These are phyloP conservation scores for Oreotrochilus melanogaster DNA, from an alignment of 2,113 vertebrate species.

Conservation along the genomic window DNA sequence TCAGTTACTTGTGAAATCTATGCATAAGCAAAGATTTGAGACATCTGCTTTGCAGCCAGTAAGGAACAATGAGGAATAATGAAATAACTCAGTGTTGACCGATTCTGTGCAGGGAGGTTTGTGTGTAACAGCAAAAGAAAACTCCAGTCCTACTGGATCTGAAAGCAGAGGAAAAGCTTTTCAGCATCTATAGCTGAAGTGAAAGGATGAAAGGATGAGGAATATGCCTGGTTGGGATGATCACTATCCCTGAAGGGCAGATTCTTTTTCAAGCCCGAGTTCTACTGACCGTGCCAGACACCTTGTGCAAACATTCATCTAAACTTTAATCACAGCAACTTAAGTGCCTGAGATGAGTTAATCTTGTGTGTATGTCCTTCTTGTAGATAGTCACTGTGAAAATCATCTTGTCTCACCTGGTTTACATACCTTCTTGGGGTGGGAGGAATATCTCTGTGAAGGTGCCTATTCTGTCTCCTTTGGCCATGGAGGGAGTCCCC, in stretches of 20 bases:
- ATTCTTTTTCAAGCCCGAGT: not conserved
- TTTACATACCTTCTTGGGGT: not conserved
- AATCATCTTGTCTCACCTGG: not conserved
- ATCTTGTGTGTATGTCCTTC: not conserved
- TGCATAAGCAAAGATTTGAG: not conserved
- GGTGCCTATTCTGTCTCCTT: not conserved
- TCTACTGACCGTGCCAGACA: not conserved
- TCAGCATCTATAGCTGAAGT: not conserved
- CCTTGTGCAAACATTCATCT: not conserved
- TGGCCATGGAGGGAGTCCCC: accelerated
- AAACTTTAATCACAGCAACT: not conserved
- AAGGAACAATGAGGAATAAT: not conserved
- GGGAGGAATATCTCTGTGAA: not conserved
- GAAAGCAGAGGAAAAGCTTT: not conserved
- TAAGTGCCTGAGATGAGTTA: not conserved
- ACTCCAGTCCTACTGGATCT: not conserved
- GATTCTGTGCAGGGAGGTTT: not conserved
- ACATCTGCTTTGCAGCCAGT: not conserved
- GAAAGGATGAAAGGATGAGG: not conserved
- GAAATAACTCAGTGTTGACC: not conserved
- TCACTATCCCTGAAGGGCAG: not conserved
- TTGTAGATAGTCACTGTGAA: not conserved
- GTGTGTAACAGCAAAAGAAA: not conserved
- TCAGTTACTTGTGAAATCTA: not conserved
- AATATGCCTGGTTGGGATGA: not conserved